Evolutionary conservation across 2,888 invertebrate species (phyloP).

Genomic region (Strigamia crassipes): DNA sequence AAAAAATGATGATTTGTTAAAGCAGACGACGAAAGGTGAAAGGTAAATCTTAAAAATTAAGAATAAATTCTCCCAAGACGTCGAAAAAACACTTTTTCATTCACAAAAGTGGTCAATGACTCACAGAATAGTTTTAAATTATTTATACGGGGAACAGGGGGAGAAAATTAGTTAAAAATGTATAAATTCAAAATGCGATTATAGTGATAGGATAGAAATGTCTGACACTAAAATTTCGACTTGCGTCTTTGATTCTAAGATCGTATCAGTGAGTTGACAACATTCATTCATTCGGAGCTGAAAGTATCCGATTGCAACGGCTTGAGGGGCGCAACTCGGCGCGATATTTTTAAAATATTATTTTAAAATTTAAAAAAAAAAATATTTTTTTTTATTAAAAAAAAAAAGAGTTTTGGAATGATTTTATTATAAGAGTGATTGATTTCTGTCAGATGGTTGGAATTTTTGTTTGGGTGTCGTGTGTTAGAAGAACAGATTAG

Average conservation of each 20-base stretch:
- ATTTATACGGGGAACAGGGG: not conserved
- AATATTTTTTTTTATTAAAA: not conserved
- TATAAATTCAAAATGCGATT: not conserved
- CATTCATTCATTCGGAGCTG: constrained; percentile 34
- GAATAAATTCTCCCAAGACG: too few species aligned
- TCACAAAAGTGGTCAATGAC: not conserved
- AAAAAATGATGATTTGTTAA: not conserved
- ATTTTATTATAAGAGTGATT: not conserved
- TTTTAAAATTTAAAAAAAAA: too few species aligned
- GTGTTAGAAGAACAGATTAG: constrained; percentile 17
- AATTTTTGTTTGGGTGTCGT: not conserved
- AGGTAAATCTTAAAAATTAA: not conserved
- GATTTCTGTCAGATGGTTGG: not conserved
- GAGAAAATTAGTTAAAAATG: not conserved
- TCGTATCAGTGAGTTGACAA: constrained; percentile 30
- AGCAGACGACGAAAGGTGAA: constrained; percentile 38
- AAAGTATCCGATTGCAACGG: constrained; percentile 24
- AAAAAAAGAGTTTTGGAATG: not conserved
- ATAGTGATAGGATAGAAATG: not conserved
- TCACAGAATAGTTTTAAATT: not conserved
- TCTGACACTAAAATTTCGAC: not conserved
- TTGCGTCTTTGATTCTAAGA: constrained; percentile 3
- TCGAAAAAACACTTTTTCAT: too few species aligned
- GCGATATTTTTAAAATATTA: not conserved
- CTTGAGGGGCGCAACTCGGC: not conserved